A percentile compares a stretch with the other conserved stretches of the same genome.
Evolutionary conservation across 1,140 invertebrate genomes (phyloP).

Genomic region (Stegodyphus dumicola): DNA sequence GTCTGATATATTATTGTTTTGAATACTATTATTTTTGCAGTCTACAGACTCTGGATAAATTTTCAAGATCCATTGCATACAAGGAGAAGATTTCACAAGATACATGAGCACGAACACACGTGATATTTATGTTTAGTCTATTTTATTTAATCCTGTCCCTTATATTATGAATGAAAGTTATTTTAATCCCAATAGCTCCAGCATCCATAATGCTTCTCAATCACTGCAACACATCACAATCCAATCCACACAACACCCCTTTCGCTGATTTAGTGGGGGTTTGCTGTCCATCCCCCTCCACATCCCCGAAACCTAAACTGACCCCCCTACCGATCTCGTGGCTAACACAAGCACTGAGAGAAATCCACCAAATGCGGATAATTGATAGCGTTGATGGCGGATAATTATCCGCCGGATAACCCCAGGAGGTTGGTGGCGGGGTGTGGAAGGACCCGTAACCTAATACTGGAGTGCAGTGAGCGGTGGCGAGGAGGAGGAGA

Average conservation of each 20-base stretch:
- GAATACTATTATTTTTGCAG: too few species aligned
- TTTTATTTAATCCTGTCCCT: too few species aligned
- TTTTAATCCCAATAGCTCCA: too few species aligned
- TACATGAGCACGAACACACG: too few species aligned
- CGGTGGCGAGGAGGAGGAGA: neutral
- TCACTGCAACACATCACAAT: slow-evolving; percentile 46
- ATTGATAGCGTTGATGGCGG: slow-evolving; percentile 59
- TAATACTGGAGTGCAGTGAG: neutral
- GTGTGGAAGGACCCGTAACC: neutral
- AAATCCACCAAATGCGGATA: slow-evolving; percentile 54
- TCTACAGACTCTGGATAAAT: too few species aligned
- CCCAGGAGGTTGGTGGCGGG: neutral
- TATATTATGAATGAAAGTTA: too few species aligned
- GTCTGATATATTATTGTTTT: too few species aligned
- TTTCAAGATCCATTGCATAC: too few species aligned
- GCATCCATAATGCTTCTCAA: slow-evolving; percentile 18
- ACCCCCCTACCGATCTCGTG: neutral
- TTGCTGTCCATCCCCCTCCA: neutral
- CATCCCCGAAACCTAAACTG: neutral
- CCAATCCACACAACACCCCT: slow-evolving; percentile 14
- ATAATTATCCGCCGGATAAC: slow-evolving; percentile 49
- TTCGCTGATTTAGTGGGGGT: neutral
- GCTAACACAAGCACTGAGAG: slow-evolving; percentile 20
- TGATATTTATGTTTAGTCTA: too few species aligned
- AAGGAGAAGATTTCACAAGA: too few species aligned